phyloP scores from a whole-genome alignment of 1,140 invertebrate genomes.

The Sycobia sp. region DNA sequence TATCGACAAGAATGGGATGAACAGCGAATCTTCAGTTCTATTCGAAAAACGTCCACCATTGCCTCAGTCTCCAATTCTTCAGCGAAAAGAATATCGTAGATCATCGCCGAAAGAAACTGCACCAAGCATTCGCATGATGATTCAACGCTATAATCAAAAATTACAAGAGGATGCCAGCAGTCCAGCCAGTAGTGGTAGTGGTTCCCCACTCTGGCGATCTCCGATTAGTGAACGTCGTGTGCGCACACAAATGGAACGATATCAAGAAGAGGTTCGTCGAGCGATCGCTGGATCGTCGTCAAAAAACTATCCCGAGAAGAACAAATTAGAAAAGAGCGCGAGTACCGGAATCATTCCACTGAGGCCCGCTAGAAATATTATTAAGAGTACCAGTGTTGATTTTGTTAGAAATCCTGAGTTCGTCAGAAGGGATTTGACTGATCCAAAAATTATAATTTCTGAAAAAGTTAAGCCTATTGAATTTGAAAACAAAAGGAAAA shows the following conservation, averaged over 20 bases:
- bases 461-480: neutral
- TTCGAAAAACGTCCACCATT: slow-evolving; percentile 57
- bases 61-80: slow-evolving; percentile 64
- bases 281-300: slow-evolving; percentile 15
- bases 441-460: neutral
- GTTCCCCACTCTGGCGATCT: slow-evolving; percentile 67
- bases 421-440: neutral
- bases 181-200: slow-evolving; percentile 63
- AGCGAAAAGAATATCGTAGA: slow-evolving; percentile 56
- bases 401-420: slow-evolving; percentile 8
- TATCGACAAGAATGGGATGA: slow-evolving; percentile 20
- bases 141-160: slow-evolving; percentile 69
- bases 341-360: slow-evolving; percentile 48
- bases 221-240: slow-evolving; percentile 65
- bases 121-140: slow-evolving; percentile 71
- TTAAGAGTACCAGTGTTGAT: slow-evolving; percentile 29
- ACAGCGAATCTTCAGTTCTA: neutral
- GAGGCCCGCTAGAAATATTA: neutral
- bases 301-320: slow-evolving; percentile 16
- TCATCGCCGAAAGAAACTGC: slow-evolving; percentile 65
- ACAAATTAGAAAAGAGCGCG: slow-evolving; percentile 49
- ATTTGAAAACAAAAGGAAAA: neutral
- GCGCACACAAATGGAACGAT: slow-evolving; percentile 63
- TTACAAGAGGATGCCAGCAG: slow-evolving; percentile 61
- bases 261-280: slow-evolving; percentile 60